Conservation (phyloP, 1,140 invertebrate species). For the Brachystomella parvula region DNA sequence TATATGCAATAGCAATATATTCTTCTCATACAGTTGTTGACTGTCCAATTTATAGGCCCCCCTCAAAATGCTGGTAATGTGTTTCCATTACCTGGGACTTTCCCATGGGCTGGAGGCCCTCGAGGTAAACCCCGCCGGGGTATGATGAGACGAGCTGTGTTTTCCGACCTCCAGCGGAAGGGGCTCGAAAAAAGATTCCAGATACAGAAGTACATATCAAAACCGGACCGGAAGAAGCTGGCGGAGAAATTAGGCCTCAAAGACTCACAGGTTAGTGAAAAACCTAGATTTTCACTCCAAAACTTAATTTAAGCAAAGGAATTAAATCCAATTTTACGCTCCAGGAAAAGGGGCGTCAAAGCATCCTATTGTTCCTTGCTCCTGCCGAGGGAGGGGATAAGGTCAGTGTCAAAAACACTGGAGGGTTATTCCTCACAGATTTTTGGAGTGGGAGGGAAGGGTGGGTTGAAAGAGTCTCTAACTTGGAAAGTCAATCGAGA, state of each 20-base stretch:
- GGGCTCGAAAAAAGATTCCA: constrained; percentile 91
- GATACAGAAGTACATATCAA: constrained; percentile 96
- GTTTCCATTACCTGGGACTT: constrained; percentile 59
- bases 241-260: constrained; percentile 91
- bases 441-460: too few species aligned
- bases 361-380: too few species aligned
- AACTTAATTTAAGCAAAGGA: not conserved
- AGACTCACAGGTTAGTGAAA: constrained; percentile 75
- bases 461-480: too few species aligned
- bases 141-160: constrained; percentile 88
- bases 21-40: not conserved
- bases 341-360: not conserved
- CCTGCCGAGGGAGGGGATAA: too few species aligned
- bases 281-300: not conserved
- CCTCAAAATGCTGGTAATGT: constrained; percentile 48
- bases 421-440: too few species aligned
- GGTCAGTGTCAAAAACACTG: too few species aligned
- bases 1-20: too few species aligned
- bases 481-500: not conserved
- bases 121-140: constrained; percentile 76
- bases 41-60: constrained; percentile 38
- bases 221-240: constrained; percentile 90
- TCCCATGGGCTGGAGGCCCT: constrained; percentile 69
- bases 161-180: constrained; percentile 85
- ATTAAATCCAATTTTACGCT: not conserved